These are phyloP conservation scores for Melanchra persicariae DNA, from an alignment of 2,888 invertebrate genomes.

Conservation along the genomic window DNA sequence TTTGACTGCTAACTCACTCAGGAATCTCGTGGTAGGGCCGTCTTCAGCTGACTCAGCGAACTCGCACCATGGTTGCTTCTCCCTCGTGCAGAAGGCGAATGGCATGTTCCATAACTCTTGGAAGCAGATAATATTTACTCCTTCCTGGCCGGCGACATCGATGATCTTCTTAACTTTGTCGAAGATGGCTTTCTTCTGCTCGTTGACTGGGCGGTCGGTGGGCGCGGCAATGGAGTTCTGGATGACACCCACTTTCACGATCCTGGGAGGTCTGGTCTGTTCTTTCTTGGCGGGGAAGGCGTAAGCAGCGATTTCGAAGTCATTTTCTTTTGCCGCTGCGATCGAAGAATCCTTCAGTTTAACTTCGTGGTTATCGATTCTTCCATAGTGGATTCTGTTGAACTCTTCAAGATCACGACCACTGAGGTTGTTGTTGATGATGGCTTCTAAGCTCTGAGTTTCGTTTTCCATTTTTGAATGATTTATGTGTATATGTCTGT, in stretches of 20 bases:
- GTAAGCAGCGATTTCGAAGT: conserved; percentile 89
- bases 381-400: conserved; percentile 87
- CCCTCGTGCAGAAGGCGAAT: conserved; percentile 99
- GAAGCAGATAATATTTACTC: conserved; percentile 97
- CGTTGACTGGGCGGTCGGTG: conserved; percentile 94
- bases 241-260: conserved; percentile 96
- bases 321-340: conserved; percentile 89
- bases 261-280: conserved; percentile 92
- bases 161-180: conserved; percentile 95
- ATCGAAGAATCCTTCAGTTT: conserved; percentile 86
- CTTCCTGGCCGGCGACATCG: conserved; percentile 94
- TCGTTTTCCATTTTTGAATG: conserved; percentile 82
- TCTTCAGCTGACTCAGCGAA: conserved; percentile 98
- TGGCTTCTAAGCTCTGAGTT: conserved; percentile 85
- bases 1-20: conserved; percentile 94
- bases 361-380: conserved; percentile 82
- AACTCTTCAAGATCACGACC: conserved; percentile 86
- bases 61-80: conserved; percentile 99
- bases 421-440: conserved; percentile 84
- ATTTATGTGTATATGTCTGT: conserved; percentile 54
- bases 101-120: conserved; percentile 99
- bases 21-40: conserved; percentile 96
- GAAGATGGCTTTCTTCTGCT: conserved; percentile 95
- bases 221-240: conserved; percentile 96
- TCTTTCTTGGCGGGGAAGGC: conserved; percentile 87